Base-by-base conservation (phyloP, 2,888 invertebrate species). In the Philhelius pedissequus region DNA sequence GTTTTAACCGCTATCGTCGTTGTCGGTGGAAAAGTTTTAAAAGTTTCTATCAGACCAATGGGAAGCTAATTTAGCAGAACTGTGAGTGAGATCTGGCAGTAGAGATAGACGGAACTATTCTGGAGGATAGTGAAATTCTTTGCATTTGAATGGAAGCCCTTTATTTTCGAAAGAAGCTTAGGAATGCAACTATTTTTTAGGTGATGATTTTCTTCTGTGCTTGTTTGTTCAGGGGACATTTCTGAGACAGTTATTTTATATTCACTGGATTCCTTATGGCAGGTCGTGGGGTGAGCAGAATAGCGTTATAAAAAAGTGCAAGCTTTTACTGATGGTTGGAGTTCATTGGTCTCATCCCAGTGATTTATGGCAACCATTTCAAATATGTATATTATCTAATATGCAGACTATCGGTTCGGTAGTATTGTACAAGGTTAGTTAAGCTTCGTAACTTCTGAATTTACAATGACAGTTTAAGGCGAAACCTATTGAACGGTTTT, bases 291-390 rank as follows among this genome's bases (percentile, higher is more conserved):
- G 50, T 76, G 45, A 66, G 45, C 9, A 27, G 56, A 58, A 48
- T 27, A 27, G 15, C 6, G 15, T 15, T 40, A 15, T 15, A 15
- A 15, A 52, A 79, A 66, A 58, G 32, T 18, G 60, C 68, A 54
- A 68, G 50, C 43, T 48, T 69, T 38, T 60, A 69, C 60, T 74
- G 32, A 35, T 62, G 25, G 58, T n/a, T 38, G 60, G 62, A 75
- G 69, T 75, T 75, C 80, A 75, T 80, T 80, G 80, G 75, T 75
- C 66, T 13, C 9, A 56, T 75, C 66, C 11, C 9, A 56, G 68
- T 68, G 80, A 80, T 80, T 75, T 75, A 75, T 80, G 43, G 43
- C 18, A 54, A 62, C 62, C n/a, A 74, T 74, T 74, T 50, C 22
- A 52, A 62, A 48, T 62, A 68, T 69, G n/a, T n/a, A n/a, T n/a